phyloP scores from a whole-genome alignment of 2,888 invertebrate species.

The Sphinx pinastri region DNA sequence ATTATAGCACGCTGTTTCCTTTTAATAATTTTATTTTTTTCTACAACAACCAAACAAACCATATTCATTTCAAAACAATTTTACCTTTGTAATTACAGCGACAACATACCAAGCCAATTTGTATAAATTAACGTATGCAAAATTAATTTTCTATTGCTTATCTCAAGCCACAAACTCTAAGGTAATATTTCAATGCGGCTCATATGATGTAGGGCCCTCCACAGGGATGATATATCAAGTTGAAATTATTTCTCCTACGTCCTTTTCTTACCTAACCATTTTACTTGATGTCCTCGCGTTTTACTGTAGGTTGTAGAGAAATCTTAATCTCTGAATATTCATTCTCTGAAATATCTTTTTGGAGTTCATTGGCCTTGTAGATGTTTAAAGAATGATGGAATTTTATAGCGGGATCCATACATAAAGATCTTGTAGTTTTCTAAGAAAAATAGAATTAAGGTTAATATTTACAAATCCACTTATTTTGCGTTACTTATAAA shows the following conservation, averaged over 20 bases:
- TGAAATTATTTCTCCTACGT: slow-evolving; percentile 68
- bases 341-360: background rate
- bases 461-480: background rate
- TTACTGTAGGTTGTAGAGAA: slow-evolving; percentile 29
- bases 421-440: background rate
- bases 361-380: slow-evolving; percentile 4
- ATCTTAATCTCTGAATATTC: slow-evolving; percentile 7
- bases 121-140: slow-evolving; percentile 20
- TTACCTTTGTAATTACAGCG: background rate
- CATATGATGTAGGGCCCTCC: slow-evolving; percentile 58
- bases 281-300: slow-evolving; percentile 37
- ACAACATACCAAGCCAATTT: background rate
- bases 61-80: background rate
- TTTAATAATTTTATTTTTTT: background rate
- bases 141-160: slow-evolving; percentile 35
- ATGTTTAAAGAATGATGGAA: background rate
- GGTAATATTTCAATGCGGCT: slow-evolving; percentile 61
- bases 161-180: slow-evolving; percentile 33
- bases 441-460: background rate
- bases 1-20: no score
- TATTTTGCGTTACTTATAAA: no score
- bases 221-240: slow-evolving; percentile 68
- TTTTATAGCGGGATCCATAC: background rate
- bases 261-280: slow-evolving; percentile 60
- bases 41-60: background rate